Percentiles rank a stretch among this genome's conserved stretches.
Conservation (phyloP, 2,113 vertebrate species). For the Austrofundulus limnaeus region DNA sequence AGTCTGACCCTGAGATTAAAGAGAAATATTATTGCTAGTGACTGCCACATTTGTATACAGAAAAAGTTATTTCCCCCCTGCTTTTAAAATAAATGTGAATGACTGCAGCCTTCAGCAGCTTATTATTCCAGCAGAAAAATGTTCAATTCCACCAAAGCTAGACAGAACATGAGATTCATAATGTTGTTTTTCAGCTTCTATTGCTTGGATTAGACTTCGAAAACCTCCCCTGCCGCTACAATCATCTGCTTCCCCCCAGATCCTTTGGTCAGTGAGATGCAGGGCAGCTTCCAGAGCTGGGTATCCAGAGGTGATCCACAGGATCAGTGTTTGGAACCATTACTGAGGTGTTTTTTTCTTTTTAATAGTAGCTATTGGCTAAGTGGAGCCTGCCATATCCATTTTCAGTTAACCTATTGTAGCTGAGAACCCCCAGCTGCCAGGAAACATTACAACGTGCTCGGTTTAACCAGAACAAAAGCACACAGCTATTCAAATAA, state of each 20-base stretch:
- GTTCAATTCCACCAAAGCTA: slow-evolving; percentile 15
- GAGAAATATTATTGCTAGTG: slow-evolving; percentile 38
- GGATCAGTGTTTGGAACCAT: slow-evolving; percentile 38
- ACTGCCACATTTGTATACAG: not conserved
- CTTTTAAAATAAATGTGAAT: slow-evolving; percentile 38
- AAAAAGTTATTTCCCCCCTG: slow-evolving; percentile 12
- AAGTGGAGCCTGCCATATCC: slow-evolving; percentile 31
- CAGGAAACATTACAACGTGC: not conserved
- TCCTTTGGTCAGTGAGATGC: not conserved
- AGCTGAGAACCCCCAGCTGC: slow-evolving; percentile 2
- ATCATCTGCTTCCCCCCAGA: slow-evolving; percentile 21
- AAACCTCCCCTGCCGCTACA: slow-evolving; percentile 7
- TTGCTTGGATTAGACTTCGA: slow-evolving; percentile 6
- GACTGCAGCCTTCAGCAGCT: slow-evolving; percentile 20
- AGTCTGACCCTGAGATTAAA: slow-evolving; percentile 50
- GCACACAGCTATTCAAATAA: not conserved
- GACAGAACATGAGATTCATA: slow-evolving; percentile 28
- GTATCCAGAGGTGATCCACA: slow-evolving; percentile 20
- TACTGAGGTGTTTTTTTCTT: slow-evolving; percentile 13
- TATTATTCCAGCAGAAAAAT: slow-evolving; percentile 31
- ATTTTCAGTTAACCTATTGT: slow-evolving; percentile 13
- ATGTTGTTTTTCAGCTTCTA: slow-evolving; percentile 5
- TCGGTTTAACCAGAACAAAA: slow-evolving; percentile 16
- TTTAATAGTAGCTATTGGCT: slow-evolving; percentile 24
- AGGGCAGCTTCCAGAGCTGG: slow-evolving; percentile 24